Base-by-base conservation (phyloP, 2,113 vertebrate genomes). In the Gasterosteus aculeatus region DNA sequence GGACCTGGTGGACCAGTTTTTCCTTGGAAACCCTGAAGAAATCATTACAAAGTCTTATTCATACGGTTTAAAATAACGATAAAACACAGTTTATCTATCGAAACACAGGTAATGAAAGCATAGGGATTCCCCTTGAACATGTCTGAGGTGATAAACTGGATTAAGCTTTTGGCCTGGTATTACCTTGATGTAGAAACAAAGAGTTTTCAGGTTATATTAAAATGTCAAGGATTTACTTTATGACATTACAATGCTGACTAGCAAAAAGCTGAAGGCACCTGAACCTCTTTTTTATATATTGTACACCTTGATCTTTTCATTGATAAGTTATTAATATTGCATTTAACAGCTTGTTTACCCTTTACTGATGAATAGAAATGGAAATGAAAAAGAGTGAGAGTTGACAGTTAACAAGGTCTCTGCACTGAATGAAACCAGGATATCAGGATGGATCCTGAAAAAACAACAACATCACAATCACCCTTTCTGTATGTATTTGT, bases 1-100 rank as follows among this genome's bases (percentile, higher is more conserved):
- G 98, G 98, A 7, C 98, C 98, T 31, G 98, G 97, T 62, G 98
- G 98, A 65, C 98, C 98, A 3, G 97, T 99, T 92, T 99, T 99
- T 56, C 98, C 98, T 98, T 99, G 98, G 92, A 99, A 99, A 82
- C 98, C 98, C 98, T 99, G 85, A 64, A 69, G 82, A 66, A 66
- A 83, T 87, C 90, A 63, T n/a, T 5, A 84, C 14, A 86, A 66
- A 77, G 31, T 0, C 1, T 67, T 35, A 57, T 54, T 83, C 10
- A 44, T 1, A 41, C 0, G 1, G 11, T 65, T 68, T 26, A 67
- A 8, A 53, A 70, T 2, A 68, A 66, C 11, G 44, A 41, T 14
- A 16, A 59, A 80, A 31, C 12, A 74, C 26, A 33, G 39, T 7
- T 51, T 46, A 75, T 70, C 49, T 60, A 18, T 35, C 35, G 31